Conservation (phyloP, 2,797 vertebrate species). For the Neopelma chrysocephalum region DNA sequence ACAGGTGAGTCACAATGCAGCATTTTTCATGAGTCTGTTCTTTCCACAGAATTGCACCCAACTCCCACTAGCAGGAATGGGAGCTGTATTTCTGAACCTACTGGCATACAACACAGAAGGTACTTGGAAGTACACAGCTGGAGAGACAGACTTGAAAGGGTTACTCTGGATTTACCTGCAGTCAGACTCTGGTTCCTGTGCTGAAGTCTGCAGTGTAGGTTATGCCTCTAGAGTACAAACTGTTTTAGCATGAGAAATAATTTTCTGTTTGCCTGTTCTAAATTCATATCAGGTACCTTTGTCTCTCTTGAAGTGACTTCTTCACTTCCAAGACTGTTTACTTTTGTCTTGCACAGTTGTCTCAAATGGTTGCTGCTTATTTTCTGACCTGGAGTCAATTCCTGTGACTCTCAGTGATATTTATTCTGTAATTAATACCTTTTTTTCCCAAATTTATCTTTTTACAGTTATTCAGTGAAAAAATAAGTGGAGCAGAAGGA, state of each 20-base stretch:
- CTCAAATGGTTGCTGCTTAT: background rate
- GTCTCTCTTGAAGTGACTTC: background rate
- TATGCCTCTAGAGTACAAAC: background rate
- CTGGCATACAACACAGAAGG: background rate
- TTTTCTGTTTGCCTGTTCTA: background rate
- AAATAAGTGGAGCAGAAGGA: slow-evolving; percentile 92
- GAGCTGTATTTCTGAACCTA: background rate
- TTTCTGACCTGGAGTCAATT: background rate
- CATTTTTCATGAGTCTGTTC: background rate
- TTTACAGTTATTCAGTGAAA: slow-evolving; percentile 90
- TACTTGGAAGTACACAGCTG: background rate
- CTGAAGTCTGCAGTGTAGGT: background rate
- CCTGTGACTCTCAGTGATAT: background rate
- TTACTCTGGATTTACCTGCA: background rate
- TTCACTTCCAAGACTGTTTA: background rate
- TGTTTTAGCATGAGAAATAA: background rate
- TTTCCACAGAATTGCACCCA: background rate
- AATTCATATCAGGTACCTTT: background rate
- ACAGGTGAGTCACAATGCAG: background rate
- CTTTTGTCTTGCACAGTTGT: background rate
- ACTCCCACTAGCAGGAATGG: background rate
- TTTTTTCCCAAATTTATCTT: background rate
- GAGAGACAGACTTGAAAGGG: background rate
- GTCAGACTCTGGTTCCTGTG: background rate
- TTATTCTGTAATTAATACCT: background rate